These are phyloP conservation scores for Epirrita christyi DNA, from an alignment of 2,888 invertebrate species.

Conservation along the genomic window DNA sequence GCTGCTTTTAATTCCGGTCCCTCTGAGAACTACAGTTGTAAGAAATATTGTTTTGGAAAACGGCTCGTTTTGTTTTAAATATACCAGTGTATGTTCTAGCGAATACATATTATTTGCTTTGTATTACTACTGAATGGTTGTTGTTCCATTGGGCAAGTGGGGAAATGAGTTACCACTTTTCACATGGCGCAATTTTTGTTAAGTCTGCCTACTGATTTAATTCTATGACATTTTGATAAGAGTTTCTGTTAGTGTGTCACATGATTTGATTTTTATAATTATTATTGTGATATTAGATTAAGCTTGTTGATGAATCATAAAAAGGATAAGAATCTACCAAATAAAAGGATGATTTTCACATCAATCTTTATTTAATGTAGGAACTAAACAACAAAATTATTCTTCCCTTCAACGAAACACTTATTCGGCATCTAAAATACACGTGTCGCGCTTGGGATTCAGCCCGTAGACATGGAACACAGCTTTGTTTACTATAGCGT, in stretches of 20 bases:
- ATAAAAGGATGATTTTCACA: conserved; percentile 16
- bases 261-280: not conserved
- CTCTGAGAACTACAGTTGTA: too few species aligned
- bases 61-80: too few species aligned
- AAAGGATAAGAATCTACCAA: conserved; percentile 21
- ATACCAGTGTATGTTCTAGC: too few species aligned
- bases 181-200: not conserved
- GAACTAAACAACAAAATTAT: not conserved
- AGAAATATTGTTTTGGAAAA: too few species aligned
- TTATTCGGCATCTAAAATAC: conserved; percentile 68
- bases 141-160: not conserved
- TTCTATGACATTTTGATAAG: not conserved
- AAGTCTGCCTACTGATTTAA: not conserved
- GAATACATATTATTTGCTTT: too few species aligned
- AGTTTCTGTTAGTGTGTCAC: too few species aligned
- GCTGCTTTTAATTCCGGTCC: too few species aligned
- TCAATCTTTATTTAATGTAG: conserved; percentile 8
- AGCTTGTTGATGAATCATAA: conserved; percentile 2
- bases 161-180: not conserved
- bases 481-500: conserved; percentile 79
- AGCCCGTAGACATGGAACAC: conserved; percentile 69
- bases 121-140: not conserved
- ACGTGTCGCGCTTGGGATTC: conserved; percentile 58
- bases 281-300: conserved; percentile 17
- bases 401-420: conserved; percentile 4